Evolutionary conservation across 2,113 vertebrate genomes (phyloP), one percentile per base, ranked within the genome.

Genomic region (Clarias magur): DNA sequence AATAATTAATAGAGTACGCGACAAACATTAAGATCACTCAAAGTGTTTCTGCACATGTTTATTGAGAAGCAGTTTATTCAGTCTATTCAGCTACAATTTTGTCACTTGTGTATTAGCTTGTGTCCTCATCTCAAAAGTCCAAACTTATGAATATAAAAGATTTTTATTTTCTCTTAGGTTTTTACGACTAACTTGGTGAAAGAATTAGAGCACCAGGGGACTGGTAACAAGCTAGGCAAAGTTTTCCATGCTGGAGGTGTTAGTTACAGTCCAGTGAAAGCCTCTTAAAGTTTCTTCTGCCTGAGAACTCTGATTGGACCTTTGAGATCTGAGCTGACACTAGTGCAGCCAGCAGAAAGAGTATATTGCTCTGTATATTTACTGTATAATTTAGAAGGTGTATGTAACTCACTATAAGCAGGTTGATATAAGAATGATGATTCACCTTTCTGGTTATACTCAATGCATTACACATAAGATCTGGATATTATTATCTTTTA

Each of bases 321-420:
- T 88, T 38, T 42, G 78, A 87, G 89, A 78, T 63, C 85, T 54
- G n/a, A 90, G 65, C n/a, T 48, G 60, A 84, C 17, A 63, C 38
- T 38, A 79, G 57, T 86, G 68, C 80, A 87, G 48, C 25, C 63
- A 70, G 59, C 59, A 82, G 80, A 87, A 27, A 56, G 76, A 65
- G 67, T 25, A 80, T 13, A 48, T 19, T 38, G 34, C 34, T 38
- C 34, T 38, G 34, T 38, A 38, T 38, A 38, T 38, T 38, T 16
- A 25, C 57, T 68, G 4, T 54, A 34, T 34, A 19, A 67, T 84
- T 75, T 67, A 83, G 57, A 30, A 73, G 21, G 16, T 38, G 48
- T 57, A 70, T 1, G 10, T 84, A 53, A 84, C n/a, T 83, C 48
- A 83, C 8, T 70, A 83, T 68, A 65, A 19, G 75, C 48, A 57